Conservation (phyloP, 2,113 vertebrate species). For the Herpailurus yagouaroundi region DNA sequence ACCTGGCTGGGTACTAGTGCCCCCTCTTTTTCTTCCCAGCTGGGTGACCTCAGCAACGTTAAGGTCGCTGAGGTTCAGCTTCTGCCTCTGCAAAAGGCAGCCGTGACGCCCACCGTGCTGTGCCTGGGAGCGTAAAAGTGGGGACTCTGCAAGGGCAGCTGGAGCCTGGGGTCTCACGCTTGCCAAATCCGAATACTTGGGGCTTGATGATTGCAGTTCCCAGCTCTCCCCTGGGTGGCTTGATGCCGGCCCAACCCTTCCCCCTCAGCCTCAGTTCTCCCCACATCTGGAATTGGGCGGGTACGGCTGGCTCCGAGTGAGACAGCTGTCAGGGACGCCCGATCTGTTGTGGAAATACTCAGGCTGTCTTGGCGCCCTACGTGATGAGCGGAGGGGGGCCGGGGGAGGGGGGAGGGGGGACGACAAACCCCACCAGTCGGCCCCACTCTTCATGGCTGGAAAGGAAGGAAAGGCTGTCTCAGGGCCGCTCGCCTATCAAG, state of each 20-base stretch:
- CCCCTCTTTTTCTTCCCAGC: not conserved
- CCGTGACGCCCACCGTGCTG: not conserved
- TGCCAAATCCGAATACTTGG: constrained; percentile 61
- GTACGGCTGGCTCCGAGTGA: constrained; percentile 62
- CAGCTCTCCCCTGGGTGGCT: constrained; percentile 52
- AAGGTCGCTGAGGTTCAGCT: not conserved
- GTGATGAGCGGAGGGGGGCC: not conserved
- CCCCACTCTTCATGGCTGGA: not conserved
- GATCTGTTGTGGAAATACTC: constrained; percentile 65
- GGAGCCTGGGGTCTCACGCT: not conserved
- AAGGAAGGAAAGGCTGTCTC: not conserved
- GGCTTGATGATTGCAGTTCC: constrained; percentile 47
- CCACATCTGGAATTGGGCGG: constrained; percentile 80
- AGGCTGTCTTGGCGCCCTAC: constrained; percentile 2
- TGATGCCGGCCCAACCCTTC: constrained; percentile 42
- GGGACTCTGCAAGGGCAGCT: not conserved
- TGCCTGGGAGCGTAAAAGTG: not conserved
- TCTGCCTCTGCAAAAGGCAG: not conserved
- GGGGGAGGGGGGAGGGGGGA: not conserved
- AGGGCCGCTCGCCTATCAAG: not conserved
- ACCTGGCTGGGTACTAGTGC: not conserved
- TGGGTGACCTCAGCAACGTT: not conserved
- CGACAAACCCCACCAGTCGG: not conserved
- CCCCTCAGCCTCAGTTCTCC: constrained; percentile 17
- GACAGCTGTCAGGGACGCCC: constrained; percentile 67